A percentile compares a stretch with the other conserved stretches of the same genome.
phyloP scores from a whole-genome alignment of 2,113 vertebrate species.

The Bothrops jararaca region DNA sequence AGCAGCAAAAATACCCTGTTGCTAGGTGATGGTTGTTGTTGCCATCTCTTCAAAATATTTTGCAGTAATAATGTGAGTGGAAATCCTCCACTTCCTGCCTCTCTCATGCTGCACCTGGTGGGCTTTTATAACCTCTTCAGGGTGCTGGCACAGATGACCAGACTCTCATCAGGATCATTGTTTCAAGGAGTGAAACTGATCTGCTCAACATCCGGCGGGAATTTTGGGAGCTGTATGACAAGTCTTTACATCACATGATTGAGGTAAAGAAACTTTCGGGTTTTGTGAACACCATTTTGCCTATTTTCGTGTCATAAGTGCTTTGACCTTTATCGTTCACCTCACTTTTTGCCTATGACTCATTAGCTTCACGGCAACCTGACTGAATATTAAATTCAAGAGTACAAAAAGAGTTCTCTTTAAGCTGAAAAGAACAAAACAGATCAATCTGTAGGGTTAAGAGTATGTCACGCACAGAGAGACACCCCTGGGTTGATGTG shows the following conservation, averaged over 20 bases:
- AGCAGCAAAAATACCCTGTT: neutral
- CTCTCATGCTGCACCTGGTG: neutral
- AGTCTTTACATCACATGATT: slow-evolving; percentile 87
- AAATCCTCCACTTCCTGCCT: neutral
- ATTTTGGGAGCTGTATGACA: slow-evolving; percentile 88
- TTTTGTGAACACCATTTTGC: neutral
- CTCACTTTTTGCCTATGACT: neutral
- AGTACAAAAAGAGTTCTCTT: neutral
- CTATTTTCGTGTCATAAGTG: neutral
- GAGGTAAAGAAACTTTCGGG: slow-evolving; percentile 73
- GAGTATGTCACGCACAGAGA: neutral
- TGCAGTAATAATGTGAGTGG: neutral
- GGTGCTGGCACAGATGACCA: slow-evolving; percentile 92
- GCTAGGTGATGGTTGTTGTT: neutral
- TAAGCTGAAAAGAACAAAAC: neutral
- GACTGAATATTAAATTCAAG: neutral
- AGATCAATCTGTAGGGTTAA: neutral
- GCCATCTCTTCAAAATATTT: slow-evolving; percentile 20
- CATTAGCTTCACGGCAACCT: neutral
- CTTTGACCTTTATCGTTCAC: neutral
- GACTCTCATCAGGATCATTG: slow-evolving; percentile 90
- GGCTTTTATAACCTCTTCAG: slow-evolving; percentile 59
- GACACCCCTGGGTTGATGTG: neutral
- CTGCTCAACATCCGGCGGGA: slow-evolving; percentile 89
- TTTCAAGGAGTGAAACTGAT: slow-evolving; percentile 90